These are phyloP conservation scores for Oncorhynchus mykiss DNA, from an alignment of 2,113 vertebrate species.

Conservation along the genomic window DNA sequence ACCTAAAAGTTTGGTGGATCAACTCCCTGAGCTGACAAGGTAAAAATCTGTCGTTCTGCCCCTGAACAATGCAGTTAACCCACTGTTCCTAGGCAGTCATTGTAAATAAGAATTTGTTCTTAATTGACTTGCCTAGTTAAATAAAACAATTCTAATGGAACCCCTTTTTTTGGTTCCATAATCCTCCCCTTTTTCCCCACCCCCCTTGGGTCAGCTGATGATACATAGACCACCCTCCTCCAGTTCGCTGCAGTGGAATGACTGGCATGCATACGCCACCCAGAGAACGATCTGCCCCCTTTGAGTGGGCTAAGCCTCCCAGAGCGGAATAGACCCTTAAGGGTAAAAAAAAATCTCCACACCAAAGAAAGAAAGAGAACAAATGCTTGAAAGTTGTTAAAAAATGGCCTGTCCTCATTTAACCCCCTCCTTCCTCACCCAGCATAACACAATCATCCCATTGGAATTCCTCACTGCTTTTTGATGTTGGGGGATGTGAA, in stretches of 20 bases:
- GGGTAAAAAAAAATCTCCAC: conserved; percentile 38
- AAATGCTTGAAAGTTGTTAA: conserved; percentile 21
- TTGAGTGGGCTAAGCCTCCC: conserved; percentile 43
- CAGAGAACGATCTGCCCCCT: conserved; percentile 58
- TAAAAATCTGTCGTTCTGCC: too few relatives aligned
- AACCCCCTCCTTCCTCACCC: conserved; percentile 4
- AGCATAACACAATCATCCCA: neutral
- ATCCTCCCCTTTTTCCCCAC: conserved; percentile 1
- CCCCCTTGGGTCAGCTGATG: neutral
- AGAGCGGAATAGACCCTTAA: conserved; percentile 48
- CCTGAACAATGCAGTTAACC: too few relatives aligned
- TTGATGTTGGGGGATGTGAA: conserved; percentile 35
- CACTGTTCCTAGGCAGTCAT: too few relatives aligned
- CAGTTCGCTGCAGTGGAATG: conserved; percentile 65
- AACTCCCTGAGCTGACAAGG: too few relatives aligned
- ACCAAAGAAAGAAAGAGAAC: conserved; percentile 10
- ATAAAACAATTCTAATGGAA: neutral
- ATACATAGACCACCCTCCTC: conserved; percentile 9
- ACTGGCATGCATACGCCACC: conserved; percentile 60
- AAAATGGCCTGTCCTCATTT: neutral
- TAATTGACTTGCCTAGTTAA: too few relatives aligned
- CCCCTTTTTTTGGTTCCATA: conserved; percentile 16
- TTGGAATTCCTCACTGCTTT: conserved; percentile 31
- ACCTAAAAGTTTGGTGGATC: too few relatives aligned
- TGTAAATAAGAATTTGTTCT: too few relatives aligned